These are phyloP conservation scores for Itoplectis maculator DNA, from an alignment of 2,888 invertebrate genomes.

Conservation along the genomic window DNA sequence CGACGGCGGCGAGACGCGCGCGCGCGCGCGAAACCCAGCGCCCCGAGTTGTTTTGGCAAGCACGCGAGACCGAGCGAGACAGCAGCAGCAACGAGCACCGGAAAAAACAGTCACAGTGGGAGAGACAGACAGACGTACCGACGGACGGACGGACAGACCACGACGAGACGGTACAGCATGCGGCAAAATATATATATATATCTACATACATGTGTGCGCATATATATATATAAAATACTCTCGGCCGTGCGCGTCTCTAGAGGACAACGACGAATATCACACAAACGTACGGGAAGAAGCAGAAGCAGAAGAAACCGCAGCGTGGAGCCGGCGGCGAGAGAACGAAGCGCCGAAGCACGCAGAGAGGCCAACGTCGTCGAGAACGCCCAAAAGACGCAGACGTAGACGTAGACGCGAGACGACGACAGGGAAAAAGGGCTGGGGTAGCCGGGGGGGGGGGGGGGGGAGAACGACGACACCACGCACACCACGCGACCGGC, in stretches of 20 bases:
- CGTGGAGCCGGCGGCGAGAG: slow-evolving; percentile 16
- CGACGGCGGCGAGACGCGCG: slow-evolving; percentile 55
- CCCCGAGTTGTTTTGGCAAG: slow-evolving; percentile 41
- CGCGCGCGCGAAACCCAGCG: neutral
- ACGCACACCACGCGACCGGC: slow-evolving; percentile 69
- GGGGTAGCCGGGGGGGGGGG: slow-evolving; percentile 71
- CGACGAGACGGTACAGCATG: slow-evolving; percentile 4
- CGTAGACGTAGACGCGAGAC: slow-evolving; percentile 41
- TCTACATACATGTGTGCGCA: neutral
- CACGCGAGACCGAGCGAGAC: slow-evolving; percentile 21
- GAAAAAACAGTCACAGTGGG: slow-evolving; percentile 38
- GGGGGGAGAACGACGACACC: slow-evolving; percentile 74
- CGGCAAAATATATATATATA: neutral
- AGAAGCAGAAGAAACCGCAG: slow-evolving; percentile 9
- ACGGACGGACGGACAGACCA: slow-evolving; percentile 17
- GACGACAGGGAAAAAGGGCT: slow-evolving; percentile 34
- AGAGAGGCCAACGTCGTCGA: too few species aligned
- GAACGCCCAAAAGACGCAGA: slow-evolving; percentile 51
- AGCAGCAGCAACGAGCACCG: slow-evolving; percentile 11
- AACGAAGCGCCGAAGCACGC: slow-evolving; percentile 5
- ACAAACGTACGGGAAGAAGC: slow-evolving; percentile 6
- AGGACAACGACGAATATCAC: neutral
- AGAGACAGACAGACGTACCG: slow-evolving; percentile 16
- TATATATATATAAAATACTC: slow-evolving; percentile 10
- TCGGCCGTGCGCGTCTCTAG: neutral